phyloP scores from a whole-genome alignment of 2,888 invertebrate species.

The Coleophora flavipennella region DNA sequence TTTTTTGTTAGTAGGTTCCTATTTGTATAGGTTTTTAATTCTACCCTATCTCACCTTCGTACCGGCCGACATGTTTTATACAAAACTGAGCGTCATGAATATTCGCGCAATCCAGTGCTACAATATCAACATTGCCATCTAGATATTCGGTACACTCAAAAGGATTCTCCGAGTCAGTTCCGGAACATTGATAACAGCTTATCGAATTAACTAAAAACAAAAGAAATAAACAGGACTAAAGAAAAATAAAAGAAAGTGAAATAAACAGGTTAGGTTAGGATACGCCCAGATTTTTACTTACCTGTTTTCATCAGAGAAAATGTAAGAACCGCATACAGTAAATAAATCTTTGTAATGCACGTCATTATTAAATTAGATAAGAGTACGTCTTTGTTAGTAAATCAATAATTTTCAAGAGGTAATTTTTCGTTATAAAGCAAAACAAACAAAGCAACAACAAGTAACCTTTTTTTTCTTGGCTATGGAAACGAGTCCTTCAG shows the following conservation, averaged over 20 bases:
- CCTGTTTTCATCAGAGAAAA: conserved; percentile 32
- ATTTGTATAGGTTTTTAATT: background rate
- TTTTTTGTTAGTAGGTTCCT: background rate
- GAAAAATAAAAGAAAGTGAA: conserved; percentile 23
- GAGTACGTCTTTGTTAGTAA: too few relatives aligned
- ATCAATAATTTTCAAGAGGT: too few relatives aligned
- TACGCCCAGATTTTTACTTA: conserved; percentile 32
- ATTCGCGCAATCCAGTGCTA: conserved; percentile 79
- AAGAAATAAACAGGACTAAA: conserved; percentile 21
- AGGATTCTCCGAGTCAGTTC: conserved; percentile 81
- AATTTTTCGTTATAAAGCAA: too few relatives aligned
- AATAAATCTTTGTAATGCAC: conserved; percentile 13
- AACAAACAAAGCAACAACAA: too few relatives aligned
- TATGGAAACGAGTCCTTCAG: too few relatives aligned
- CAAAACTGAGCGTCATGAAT: conserved; percentile 92
- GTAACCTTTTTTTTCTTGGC: too few relatives aligned
- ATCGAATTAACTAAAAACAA: conserved; percentile 75
- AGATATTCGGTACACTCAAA: conserved; percentile 90
- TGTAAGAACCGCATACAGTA: conserved; percentile 22
- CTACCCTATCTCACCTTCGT: conserved; percentile 78
- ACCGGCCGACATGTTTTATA: conserved; percentile 93
- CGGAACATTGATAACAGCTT: conserved; percentile 91
- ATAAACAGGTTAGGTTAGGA: conserved; percentile 2
- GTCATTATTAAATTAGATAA: conserved; percentile 19
- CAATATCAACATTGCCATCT: conserved; percentile 75